A percentile compares a stretch with the other conserved stretches of the same genome.
Conservation (phyloP, 2,113 vertebrate genomes). For the Cyprinus carpio region DNA sequence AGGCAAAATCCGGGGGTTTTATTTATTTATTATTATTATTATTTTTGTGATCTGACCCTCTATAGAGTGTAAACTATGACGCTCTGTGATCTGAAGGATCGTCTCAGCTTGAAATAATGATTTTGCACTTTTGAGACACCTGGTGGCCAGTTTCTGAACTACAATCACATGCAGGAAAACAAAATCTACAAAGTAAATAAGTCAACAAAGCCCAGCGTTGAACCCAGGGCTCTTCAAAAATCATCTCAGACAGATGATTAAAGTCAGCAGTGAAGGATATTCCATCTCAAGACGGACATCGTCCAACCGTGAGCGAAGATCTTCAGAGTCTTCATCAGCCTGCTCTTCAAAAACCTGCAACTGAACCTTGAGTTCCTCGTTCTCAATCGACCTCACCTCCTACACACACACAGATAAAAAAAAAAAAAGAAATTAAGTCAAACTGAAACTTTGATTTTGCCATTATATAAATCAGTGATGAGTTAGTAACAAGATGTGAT, state of each 20-base stretch:
- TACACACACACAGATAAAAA: conserved; percentile 53
- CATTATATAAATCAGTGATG: no score
- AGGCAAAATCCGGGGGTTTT: background rate
- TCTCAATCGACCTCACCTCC: conserved; percentile 84
- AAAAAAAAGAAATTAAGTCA: no score
- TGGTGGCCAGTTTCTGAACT: conserved; percentile 64
- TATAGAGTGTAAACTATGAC: background rate
- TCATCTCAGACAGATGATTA: background rate
- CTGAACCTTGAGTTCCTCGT: conserved; percentile 88
- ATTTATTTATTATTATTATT: no score
- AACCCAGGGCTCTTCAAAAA: background rate
- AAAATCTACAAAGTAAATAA: no score
- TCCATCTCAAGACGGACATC: conserved; percentile 92
- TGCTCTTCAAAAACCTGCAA: conserved; percentile 86
- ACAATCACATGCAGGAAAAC: conserved; percentile 16
- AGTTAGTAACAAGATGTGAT: no score
- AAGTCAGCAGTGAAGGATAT: conserved; percentile 82
- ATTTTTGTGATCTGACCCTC: background rate
- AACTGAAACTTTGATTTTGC: no score
- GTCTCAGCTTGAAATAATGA: background rate
- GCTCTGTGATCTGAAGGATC: background rate
- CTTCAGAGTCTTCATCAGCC: conserved; percentile 86
- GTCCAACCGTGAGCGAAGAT: conserved; percentile 83
- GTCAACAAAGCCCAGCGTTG: background rate
- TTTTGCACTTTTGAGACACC: conserved; percentile 65